These are phyloP conservation scores for Melieria crassipennis DNA, from an alignment of 2,888 invertebrate species.

Conservation along the genomic window DNA sequence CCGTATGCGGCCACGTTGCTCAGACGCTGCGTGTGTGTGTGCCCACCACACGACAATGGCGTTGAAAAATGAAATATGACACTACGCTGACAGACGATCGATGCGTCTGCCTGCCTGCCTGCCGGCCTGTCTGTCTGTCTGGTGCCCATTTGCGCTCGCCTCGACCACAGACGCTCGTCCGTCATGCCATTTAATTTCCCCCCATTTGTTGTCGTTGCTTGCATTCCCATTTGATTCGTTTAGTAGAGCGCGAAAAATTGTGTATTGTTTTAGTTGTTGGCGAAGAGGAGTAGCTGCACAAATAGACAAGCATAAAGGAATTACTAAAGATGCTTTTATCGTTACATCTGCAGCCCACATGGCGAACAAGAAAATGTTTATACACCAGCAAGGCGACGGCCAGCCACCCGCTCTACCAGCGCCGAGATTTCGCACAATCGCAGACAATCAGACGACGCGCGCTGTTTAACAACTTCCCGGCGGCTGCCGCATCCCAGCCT, in stretches of 20 bases:
- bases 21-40: not conserved
- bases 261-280: conserved; percentile 18
- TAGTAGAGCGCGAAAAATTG: conserved; percentile 61
- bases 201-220: conserved; percentile 6
- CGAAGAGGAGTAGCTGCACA: not conserved
- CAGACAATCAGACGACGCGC: too few relatives aligned
- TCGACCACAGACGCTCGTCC: not conserved
- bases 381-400: too few relatives aligned
- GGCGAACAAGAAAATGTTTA: too few relatives aligned
- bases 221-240: conserved; percentile 57
- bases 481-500: too few relatives aligned
- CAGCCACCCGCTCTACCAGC: too few relatives aligned
- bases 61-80: not conserved
- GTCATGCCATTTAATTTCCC: conserved; percentile 4
- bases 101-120: not conserved
- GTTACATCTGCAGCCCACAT: too few relatives aligned
- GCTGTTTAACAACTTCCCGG: too few relatives aligned
- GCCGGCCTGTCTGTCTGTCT: not conserved
- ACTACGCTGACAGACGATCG: too few relatives aligned
- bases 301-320: too few relatives aligned
- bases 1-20: conserved; percentile 2
- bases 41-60: not conserved
- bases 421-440: too few relatives aligned
- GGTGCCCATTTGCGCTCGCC: conserved; percentile 16
- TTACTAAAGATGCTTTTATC: too few relatives aligned